phyloP scores from a whole-genome alignment of 2,797 vertebrate species.

The Rhodeus uyekii region DNA sequence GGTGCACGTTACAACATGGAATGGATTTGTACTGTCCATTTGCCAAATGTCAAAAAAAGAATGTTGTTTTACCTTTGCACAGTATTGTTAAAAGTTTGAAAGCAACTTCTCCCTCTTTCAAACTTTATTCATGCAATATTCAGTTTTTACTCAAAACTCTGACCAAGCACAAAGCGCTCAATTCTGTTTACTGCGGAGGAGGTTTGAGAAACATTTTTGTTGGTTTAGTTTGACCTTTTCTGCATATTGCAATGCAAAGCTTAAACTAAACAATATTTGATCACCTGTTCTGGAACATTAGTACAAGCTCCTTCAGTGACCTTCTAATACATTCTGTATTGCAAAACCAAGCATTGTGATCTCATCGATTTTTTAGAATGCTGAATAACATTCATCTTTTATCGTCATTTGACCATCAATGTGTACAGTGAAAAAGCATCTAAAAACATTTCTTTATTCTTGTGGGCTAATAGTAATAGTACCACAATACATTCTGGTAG shows the following conservation, averaged over 20 bases:
- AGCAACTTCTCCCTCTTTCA: background rate
- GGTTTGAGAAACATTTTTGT: conserved; percentile 32
- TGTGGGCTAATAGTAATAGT: background rate
- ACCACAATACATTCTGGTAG: background rate
- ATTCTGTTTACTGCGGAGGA: background rate
- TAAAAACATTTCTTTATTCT: background rate
- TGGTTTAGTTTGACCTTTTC: conserved; percentile 47
- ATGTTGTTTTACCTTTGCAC: background rate
- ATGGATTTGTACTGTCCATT: background rate
- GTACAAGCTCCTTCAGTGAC: conserved; percentile 22
- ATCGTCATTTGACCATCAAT: background rate
- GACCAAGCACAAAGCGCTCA: background rate
- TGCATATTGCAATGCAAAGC: conserved; percentile 36
- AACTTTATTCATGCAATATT: background rate
- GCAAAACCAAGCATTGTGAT: conserved; percentile 19
- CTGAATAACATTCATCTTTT: background rate
- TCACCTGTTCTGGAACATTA: conserved; percentile 45
- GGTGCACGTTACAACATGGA: background rate
- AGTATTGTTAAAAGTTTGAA: background rate
- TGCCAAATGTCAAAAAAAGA: background rate
- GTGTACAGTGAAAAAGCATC: background rate
- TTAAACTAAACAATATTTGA: conserved; percentile 48
- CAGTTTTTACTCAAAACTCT: background rate
- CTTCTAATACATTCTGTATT: conserved; percentile 15
- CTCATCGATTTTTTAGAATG: conserved; percentile 40